Conservation (phyloP, 2,888 invertebrate genomes). For the Ethmia dodecea region DNA sequence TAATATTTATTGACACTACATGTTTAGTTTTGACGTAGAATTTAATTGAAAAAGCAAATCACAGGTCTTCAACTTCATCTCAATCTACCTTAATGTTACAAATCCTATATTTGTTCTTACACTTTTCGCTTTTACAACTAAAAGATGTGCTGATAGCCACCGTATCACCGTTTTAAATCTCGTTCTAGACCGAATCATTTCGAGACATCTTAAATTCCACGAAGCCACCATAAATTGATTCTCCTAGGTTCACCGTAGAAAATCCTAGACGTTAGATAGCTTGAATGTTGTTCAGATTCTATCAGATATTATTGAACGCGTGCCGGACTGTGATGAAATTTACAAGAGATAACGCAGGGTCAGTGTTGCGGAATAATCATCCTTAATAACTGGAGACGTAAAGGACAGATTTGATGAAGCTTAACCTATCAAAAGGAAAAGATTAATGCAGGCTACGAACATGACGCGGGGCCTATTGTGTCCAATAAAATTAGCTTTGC, state of each 20-base stretch:
- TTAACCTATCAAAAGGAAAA: conserved; percentile 1
- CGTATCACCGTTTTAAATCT: too few species aligned
- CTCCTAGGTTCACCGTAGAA: background rate
- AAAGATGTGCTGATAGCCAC: too few species aligned
- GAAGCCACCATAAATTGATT: conserved; percentile 3
- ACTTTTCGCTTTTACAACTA: too few species aligned
- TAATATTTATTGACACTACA: too few species aligned
- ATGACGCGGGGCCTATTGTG: conserved; percentile 8
- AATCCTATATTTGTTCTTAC: too few species aligned
- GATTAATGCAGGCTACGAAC: background rate
- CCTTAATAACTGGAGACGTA: conserved; percentile 3
- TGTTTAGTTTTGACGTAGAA: too few species aligned
- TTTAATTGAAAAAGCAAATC: too few species aligned
- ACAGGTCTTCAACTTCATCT: too few species aligned
- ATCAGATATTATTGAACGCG: conserved; percentile 11
- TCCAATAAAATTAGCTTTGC: conserved; percentile 8
- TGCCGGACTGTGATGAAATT: conserved; percentile 25
- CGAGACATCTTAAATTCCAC: background rate
- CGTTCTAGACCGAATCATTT: too few species aligned
- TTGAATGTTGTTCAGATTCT: conserved; percentile 2
- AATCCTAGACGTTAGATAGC: conserved; percentile 5
- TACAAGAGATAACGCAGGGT: conserved; percentile 19
- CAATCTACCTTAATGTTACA: too few species aligned
- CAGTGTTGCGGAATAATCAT: conserved; percentile 12
- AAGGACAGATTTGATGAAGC: background rate